Conservation (phyloP, 1,140 invertebrate genomes). For the Ctenoplectra terminalis region DNA sequence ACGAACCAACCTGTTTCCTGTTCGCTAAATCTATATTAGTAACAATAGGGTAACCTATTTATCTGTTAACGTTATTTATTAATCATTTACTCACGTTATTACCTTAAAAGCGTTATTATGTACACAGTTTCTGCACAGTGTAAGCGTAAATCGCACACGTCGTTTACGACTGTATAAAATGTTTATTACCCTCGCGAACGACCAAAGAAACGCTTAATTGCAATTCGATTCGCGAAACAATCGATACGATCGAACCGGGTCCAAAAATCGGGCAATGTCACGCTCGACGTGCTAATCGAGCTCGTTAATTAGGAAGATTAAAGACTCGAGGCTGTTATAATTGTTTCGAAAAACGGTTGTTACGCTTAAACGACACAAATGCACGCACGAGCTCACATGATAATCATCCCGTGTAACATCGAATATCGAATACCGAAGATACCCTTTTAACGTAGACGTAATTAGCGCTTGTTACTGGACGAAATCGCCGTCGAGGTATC, state of each 20-base stretch:
- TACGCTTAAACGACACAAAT: conserved; percentile 1
- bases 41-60: not conserved
- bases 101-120: conserved; percentile 20
- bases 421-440: not conserved
- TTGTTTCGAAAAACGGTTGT: conserved; percentile 3
- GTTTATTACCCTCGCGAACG: not conserved
- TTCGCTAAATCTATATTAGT: conserved; percentile 6
- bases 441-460: not conserved
- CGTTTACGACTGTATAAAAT: conserved; percentile 12
- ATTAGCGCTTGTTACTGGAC: conserved; percentile 8
- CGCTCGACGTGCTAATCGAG: not conserved
- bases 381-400: not conserved
- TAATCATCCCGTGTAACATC: not conserved
- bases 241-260: not conserved
- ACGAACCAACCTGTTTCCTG: not conserved
- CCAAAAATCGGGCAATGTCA: not conserved
- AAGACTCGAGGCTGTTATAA: conserved; percentile 8
- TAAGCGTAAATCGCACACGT: not conserved
- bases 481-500: conserved; percentile 4
- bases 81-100: not conserved
- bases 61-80: not conserved
- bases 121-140: conserved; percentile 1
- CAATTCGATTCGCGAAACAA: not conserved
- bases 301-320: conserved; percentile 22
- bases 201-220: not conserved